Evolutionary conservation across 37 sponge, comb jelly and placozoan species (phyloP), one percentile per base, ranked within the genome.

Genomic region (Chondrilla cf. caribensis): DNA sequence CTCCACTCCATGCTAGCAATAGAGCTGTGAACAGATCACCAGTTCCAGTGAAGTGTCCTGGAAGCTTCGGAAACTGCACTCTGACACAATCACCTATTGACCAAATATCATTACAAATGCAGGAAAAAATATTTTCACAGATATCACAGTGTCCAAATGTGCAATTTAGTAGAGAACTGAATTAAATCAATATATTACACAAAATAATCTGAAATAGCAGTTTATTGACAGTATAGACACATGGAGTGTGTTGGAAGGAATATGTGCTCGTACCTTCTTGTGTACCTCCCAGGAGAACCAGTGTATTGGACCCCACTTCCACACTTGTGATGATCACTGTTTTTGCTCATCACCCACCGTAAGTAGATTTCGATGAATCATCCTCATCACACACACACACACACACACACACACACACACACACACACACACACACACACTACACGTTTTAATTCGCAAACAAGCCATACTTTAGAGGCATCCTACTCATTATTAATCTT

Each of bases 1-100:
- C 58, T 9, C 87, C 35, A 19, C 68, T 76, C 96, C 99, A 96
- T 54, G 92, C 97, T 22, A 98, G 79, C 25, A 94, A 78, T 9
- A 94, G 83, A 58, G 94, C 92, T 19, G 99, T 58, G 64, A 98
- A 98, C 35, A 98, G 84, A 67, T 98, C 99, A 17, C 99, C 99
- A 59, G 95, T 90, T 17, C 97, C 97, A 51, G 87, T 88, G 55
- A 96, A 96, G 11, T 73, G 77, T 0, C 85, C 94, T 3, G 58
- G 58, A 4, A 96, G 54, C 70, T 85, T 86, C 0, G 94, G 90
- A 41, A 94, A 79, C 54, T 83, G 80, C 0, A 91, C 35, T 9
- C 82, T 44, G 0, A 92, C 86, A 3, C 7, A 57, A 41, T 89
- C 90, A 17, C 94, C 94, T 73, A 11, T 41, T 36, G 17, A 70